Base-by-base conservation (phyloP, 2,888 invertebrate species). In the Lissonota sp. region DNA sequence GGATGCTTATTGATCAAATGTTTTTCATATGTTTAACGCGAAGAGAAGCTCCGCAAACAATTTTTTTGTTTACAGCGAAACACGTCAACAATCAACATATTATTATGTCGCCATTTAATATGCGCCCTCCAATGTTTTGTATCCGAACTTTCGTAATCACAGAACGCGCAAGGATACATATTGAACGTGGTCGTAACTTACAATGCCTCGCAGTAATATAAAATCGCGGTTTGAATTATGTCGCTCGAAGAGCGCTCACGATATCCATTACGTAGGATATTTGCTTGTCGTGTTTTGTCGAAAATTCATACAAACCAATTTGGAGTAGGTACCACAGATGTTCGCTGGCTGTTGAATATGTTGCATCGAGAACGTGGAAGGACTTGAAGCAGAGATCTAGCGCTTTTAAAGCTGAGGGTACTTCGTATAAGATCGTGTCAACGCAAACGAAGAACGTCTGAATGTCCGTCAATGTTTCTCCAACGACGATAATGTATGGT, bases 321-420 rank as follows among this genome's bases (percentile, higher is more conserved):
- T 82, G 80, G 8, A 80, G 72, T 39, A 80, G 53, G 8, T 46
- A 70, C 80, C 82, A 82, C 8, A 82, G 8, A 26, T 84, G 80
- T 53, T 79, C 69, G 57, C 80, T 82, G 12, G 71, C 55, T 2
- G 46, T 6, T 26, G 79, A 37, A 12, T 63, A 79, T 7, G 14
- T 4, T 1, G 63, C 79, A 46, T 69, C 66, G 6, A 74, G 63
- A 8, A 55, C 69, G 63, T 79, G 63, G 40, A 79, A 74, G 2
- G 63, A 26, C 39, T 79, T 74, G 51, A 79, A 79, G 39, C 74
- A 74, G 1, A 72, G 14, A 10, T 74, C 62, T 42, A 64, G 40
- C 14, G 72, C 74, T 55, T 42, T 49, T n/a, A 79, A 37, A 42
- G 70, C 66, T 5, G 74, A 70, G 8, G 69, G 51, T 3, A 79